These are phyloP conservation scores for Platycercus adscitus DNA, from an alignment of 2,113 vertebrate species.

Conservation along the genomic window DNA sequence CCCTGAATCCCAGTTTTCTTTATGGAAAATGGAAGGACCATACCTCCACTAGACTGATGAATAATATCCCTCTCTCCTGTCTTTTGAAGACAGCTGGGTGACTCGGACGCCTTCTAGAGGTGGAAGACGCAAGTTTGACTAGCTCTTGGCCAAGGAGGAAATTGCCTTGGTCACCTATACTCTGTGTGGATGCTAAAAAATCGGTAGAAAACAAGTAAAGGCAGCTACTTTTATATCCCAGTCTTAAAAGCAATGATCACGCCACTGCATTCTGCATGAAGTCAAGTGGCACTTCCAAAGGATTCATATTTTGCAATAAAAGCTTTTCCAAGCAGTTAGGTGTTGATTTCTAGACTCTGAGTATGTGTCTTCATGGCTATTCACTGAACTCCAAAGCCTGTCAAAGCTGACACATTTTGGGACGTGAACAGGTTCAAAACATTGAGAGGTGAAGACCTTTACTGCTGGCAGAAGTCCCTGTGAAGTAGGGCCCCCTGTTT, in stretches of 20 bases:
- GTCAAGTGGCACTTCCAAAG: neutral
- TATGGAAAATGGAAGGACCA: neutral
- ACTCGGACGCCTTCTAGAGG: neutral
- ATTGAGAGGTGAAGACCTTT: neutral
- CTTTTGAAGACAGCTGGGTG: neutral
- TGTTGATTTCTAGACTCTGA: neutral
- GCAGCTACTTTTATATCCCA: neutral
- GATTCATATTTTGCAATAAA: neutral
- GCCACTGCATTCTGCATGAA: neutral
- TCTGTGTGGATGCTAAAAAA: neutral
- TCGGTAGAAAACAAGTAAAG: neutral
- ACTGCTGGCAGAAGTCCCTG: neutral
- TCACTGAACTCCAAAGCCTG: neutral
- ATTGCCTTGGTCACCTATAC: neutral
- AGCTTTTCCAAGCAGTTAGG: neutral
- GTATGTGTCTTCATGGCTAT: neutral
- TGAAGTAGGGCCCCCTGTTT: accelerated
- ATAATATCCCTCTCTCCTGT: neutral
- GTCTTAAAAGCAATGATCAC: neutral
- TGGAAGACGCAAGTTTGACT: neutral
- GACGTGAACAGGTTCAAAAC: neutral
- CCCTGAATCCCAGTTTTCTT: neutral
- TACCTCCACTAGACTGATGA: neutral
- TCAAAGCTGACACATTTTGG: neutral
- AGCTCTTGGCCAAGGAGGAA: neutral